Conservation (phyloP, 2,113 vertebrate species). For the Malurus elegans region DNA sequence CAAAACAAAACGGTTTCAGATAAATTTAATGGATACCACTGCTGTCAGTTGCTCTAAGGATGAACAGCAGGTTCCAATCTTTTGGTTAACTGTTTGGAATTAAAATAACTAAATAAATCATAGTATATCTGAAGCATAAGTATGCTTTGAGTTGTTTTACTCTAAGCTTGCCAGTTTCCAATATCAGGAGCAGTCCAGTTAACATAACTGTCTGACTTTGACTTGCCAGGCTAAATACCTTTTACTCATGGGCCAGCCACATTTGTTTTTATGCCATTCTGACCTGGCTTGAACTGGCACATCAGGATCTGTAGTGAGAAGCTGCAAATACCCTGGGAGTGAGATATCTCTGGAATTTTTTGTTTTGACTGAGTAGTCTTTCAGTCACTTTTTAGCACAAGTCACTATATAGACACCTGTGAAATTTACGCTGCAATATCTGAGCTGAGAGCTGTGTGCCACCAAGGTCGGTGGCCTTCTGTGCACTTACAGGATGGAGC, state of each 20-base stretch:
- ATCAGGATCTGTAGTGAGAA: neutral
- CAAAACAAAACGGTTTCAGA: neutral
- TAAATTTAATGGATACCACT: neutral
- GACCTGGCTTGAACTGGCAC: conserved; percentile 23
- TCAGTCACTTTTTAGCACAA: neutral
- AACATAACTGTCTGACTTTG: neutral
- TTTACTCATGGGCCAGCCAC: neutral
- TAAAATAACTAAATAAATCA: neutral
- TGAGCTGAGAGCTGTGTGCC: neutral
- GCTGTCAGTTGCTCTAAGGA: neutral
- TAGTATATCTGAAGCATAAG: neutral
- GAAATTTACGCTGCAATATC: neutral
- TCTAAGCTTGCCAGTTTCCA: neutral
- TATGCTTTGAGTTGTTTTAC: neutral
- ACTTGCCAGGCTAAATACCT: neutral
- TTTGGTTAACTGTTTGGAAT: neutral
- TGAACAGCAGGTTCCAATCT: neutral
- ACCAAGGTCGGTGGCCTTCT: neutral
- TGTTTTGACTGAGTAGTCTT: neutral
- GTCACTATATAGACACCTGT: neutral
- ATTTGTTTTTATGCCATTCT: conserved; percentile 1
- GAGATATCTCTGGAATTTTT: neutral
- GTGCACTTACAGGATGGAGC: neutral
- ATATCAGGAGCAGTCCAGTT: neutral
- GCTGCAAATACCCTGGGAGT: neutral